phyloP scores from a whole-genome alignment of 2,797 vertebrate species.

The Syndactyla subalaris region DNA sequence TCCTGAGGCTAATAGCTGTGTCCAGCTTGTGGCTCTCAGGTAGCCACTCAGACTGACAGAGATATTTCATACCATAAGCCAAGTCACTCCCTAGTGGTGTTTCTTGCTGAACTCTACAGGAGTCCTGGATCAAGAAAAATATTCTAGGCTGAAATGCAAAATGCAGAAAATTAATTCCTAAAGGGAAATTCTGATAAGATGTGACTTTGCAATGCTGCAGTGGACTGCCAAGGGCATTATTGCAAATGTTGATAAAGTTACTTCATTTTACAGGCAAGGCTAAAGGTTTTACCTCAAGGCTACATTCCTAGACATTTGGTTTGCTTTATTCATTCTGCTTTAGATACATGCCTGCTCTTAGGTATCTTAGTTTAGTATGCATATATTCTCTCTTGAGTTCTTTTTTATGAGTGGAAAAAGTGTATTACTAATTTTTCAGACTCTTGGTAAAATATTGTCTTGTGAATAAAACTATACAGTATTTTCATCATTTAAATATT shows the following conservation, averaged over 20 bases:
- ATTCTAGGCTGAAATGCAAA: background rate
- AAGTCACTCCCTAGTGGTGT: background rate
- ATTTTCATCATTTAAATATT: background rate
- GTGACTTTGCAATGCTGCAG: background rate
- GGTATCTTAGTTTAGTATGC: background rate
- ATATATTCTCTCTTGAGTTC: background rate
- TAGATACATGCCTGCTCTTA: background rate
- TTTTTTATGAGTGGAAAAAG: background rate
- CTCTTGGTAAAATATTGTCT: background rate
- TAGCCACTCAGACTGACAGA: background rate
- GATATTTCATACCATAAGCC: background rate
- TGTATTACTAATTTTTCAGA: background rate
- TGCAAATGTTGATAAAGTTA: conserved; percentile 37
- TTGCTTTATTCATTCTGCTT: conserved; percentile 62
- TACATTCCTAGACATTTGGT: conserved; percentile 20
- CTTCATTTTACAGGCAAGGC: conserved; percentile 23
- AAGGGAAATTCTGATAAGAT: conserved; percentile 16
- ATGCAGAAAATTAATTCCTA: conserved; percentile 36
- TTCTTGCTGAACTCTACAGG: background rate
- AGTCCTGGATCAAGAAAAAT: background rate
- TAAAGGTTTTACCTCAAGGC: conserved; percentile 38
- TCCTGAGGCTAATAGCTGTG: background rate
- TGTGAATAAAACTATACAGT: background rate
- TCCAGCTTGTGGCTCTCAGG: fast-evolving
- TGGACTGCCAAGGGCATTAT: background rate